Percentiles rank a stretch among this genome's conserved stretches.
Conservation (phyloP, 2,888 invertebrate genomes). For the Drosophila fungiperda region DNA sequence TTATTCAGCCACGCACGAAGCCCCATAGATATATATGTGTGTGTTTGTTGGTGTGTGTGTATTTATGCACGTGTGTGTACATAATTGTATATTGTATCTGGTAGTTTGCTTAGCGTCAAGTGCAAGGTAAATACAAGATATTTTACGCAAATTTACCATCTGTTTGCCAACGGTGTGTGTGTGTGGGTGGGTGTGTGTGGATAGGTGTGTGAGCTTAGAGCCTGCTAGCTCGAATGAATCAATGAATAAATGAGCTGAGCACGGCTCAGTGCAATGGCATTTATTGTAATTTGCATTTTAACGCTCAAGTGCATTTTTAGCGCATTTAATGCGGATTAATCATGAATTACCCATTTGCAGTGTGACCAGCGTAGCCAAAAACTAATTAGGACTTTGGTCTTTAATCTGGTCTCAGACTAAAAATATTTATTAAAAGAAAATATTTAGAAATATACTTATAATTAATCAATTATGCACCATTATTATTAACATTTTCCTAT, state of each 20-base stretch:
- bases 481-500: not conserved
- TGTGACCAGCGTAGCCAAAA: slow-evolving; percentile 19
- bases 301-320: slow-evolving; percentile 76
- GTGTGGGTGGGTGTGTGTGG: not conserved
- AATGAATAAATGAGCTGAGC: slow-evolving; percentile 4
- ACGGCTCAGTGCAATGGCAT: slow-evolving; percentile 48
- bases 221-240: not conserved
- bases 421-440: not conserved
- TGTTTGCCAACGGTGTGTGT: slow-evolving; percentile 57
- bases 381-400: not conserved
- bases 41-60: not conserved
- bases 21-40: not conserved
- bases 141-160: slow-evolving; percentile 78
- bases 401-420: not conserved
- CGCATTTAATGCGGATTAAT: slow-evolving; percentile 55
- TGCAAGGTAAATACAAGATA: slow-evolving; percentile 79
- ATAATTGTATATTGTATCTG: slow-evolving; percentile 67
- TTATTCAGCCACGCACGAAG: slow-evolving; percentile 73
- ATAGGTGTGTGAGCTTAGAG: not conserved
- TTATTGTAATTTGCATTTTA: slow-evolving; percentile 79
- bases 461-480: not conserved
- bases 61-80: slow-evolving; percentile 27
- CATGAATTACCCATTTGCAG: slow-evolving; percentile 23
- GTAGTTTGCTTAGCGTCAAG: slow-evolving; percentile 78
- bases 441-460: no score